Conservation (phyloP, 2,113 vertebrate species). For the Beaufortia kweichowensis region DNA sequence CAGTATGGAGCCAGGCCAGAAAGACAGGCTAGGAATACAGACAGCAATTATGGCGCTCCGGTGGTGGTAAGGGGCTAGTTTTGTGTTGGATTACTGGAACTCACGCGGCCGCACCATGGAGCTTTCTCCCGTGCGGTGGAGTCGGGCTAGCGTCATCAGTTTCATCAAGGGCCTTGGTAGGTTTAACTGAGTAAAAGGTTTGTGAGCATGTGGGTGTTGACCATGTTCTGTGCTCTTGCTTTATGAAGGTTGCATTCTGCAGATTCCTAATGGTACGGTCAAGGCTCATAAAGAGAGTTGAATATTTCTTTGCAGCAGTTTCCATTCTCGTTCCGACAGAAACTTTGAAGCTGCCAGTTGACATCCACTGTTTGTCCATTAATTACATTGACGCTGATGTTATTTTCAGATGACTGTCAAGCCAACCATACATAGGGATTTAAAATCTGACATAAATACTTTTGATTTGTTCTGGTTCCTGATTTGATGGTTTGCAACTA, state of each 20-base stretch:
- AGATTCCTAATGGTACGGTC: slow-evolving; percentile 40
- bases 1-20: not conserved
- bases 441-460: not conserved
- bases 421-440: not conserved
- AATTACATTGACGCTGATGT: not conserved
- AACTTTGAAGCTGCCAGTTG: slow-evolving; percentile 11
- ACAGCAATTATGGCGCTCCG: not conserved
- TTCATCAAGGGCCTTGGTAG: slow-evolving; percentile 98
- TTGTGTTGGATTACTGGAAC: slow-evolving; percentile 37
- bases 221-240: slow-evolving; percentile 2
- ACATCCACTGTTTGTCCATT: not conserved
- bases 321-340: not conserved
- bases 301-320: slow-evolving; percentile 17
- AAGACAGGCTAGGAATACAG: slow-evolving; percentile 1
- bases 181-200: not conserved
- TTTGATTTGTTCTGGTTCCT: not conserved
- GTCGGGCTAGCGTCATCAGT: slow-evolving; percentile 88
- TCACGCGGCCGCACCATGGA: slow-evolving; percentile 73
- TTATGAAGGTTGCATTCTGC: slow-evolving; percentile 49
- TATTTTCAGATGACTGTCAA: slow-evolving; percentile 16
- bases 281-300: slow-evolving; percentile 3
- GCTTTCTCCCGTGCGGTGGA: slow-evolving; percentile 89
- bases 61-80: slow-evolving; percentile 32
- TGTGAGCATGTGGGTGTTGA: slow-evolving; percentile 27
- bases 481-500: not conserved